A percentile compares a stretch with the other conserved stretches of the same genome.
phyloP scores from a whole-genome alignment of 2,113 vertebrate genomes.

The Rhynchomys soricoides region DNA sequence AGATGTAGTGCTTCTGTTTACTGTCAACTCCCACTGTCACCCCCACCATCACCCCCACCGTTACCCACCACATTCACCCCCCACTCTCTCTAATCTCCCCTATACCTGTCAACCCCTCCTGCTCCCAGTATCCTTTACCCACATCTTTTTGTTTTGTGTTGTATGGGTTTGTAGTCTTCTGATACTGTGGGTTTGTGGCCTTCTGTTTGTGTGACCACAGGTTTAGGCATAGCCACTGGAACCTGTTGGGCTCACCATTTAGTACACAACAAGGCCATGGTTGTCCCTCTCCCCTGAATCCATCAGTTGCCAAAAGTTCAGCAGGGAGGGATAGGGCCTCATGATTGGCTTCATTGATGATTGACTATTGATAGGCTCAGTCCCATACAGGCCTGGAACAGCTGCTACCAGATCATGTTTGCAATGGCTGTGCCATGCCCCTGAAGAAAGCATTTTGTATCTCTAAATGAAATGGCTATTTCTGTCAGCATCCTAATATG shows the following conservation, averaged over 20 bases:
- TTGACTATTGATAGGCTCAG: background rate
- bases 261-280: background rate
- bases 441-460: background rate
- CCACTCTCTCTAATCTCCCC: background rate
- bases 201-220: background rate
- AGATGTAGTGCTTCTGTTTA: background rate
- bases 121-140: background rate
- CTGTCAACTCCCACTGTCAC: background rate
- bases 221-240: background rate
- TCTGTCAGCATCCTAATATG: background rate
- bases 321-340: background rate
- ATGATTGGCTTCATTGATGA: background rate
- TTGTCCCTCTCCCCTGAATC: background rate
- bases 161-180: background rate
- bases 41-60: too few species aligned
- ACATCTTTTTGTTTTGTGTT: too few species aligned
- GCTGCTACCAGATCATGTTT: background rate
- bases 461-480: background rate
- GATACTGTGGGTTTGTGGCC: too few species aligned
- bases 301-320: background rate
- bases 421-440: background rate
- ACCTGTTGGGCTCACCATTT: background rate
- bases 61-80: too few species aligned
- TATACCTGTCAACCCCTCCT: too few species aligned
- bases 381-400: too few species aligned